Percentiles rank a stretch among this genome's conserved stretches.
Evolutionary conservation across 2,113 vertebrate genomes (phyloP).

Genomic region (Cygnus atratus): DNA sequence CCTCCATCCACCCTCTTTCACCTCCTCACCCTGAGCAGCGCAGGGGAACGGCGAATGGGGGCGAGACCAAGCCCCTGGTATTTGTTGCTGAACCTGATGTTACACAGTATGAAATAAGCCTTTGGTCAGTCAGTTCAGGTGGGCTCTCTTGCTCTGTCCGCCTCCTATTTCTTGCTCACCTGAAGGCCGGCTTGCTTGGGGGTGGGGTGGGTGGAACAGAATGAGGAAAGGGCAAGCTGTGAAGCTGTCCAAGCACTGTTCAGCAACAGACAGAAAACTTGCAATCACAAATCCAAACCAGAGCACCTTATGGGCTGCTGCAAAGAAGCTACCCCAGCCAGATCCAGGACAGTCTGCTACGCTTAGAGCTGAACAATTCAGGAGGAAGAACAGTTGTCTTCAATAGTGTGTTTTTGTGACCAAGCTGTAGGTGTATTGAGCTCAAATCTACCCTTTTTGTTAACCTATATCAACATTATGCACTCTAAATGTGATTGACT

Average conservation of each 20-base stretch:
- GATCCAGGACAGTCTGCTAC: not conserved
- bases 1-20: not conserved
- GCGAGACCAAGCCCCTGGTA: not conserved
- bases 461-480: fast-evolving
- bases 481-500: not conserved
- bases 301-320: not conserved
- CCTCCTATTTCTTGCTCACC: not conserved
- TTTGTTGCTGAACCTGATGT: not conserved
- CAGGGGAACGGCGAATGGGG: not conserved
- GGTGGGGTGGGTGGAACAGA: not conserved
- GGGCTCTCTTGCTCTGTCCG: not conserved
- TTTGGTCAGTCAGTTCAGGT: not conserved
- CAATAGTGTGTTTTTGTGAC: not conserved
- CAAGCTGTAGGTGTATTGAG: not conserved
- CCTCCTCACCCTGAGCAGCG: not conserved
- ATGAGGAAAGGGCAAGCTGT: not conserved
- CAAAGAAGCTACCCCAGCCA: not conserved
- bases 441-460: not conserved
- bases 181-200: not conserved
- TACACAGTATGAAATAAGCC: not conserved
- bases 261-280: not conserved
- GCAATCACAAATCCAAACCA: not conserved
- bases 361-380: not conserved
- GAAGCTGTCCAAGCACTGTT: not conserved
- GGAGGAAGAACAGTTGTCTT: not conserved